phyloP scores from a whole-genome alignment of 2,113 vertebrate species.

The Hemicordylus capensis region DNA sequence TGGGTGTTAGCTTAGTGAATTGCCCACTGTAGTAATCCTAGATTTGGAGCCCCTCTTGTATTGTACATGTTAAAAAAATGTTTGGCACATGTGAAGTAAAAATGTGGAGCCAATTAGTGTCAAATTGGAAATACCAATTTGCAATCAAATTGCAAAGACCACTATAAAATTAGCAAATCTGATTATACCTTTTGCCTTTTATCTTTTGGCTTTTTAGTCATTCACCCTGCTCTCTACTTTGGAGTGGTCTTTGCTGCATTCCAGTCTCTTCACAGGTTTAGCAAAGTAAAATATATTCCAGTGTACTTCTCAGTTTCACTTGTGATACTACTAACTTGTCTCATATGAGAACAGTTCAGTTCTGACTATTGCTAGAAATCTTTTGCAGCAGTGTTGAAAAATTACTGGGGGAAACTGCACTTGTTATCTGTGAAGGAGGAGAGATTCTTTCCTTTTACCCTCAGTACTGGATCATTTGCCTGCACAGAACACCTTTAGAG shows the following conservation, averaged over 20 bases:
- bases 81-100: neutral
- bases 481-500: neutral
- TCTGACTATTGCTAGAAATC: neutral
- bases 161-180: neutral
- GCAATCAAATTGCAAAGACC: neutral
- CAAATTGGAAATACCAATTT: neutral
- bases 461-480: neutral
- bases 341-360: neutral
- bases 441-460: neutral
- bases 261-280: neutral
- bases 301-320: neutral
- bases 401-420: neutral
- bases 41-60: neutral
- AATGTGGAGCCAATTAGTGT: no score
- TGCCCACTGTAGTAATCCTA: neutral
- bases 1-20: neutral
- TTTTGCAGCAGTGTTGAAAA: neutral
- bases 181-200: neutral
- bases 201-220: neutral
- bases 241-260: neutral
- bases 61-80: neutral
- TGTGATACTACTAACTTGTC: neutral
- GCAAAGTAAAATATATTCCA: neutral
- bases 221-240: neutral
- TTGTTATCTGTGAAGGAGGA: neutral